Base-by-base conservation (phyloP, 1,140 invertebrate genomes). In the Homarus americanus region DNA sequence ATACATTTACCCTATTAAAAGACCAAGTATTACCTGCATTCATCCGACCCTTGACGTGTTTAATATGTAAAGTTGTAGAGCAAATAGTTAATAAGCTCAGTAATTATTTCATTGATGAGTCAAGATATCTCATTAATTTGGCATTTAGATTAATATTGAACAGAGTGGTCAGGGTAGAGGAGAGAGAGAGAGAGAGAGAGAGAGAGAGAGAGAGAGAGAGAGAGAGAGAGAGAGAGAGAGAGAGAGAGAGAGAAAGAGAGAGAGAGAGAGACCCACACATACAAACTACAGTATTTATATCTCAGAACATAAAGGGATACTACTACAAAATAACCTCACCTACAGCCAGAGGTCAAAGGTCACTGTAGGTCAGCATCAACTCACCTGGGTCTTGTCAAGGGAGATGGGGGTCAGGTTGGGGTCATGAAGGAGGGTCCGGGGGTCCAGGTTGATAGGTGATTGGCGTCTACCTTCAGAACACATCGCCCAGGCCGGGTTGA, bases 401-500 rank as follows among this genome's bases (percentile, higher is more conserved):
- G 97, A 96, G 92, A 99, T 95, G 73, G 96, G 96, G 93, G 97
- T 96, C 85, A 99, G 96, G 95, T 97, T 97, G 4, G 98, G 98
- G 95, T 99, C 98, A 94, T 97, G 99, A 38, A 99, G 96, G 75
- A 99, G 95, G 93, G 97, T 97, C 91, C 97, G 96, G 9, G 98
- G 98, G 93, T 99, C 97, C 85, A 99, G 97, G 95, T 99, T 97
- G 93, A 99, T 98, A 28, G 98, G 98, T 83, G 98, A 99, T 94
- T 99, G 98, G 88, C 98, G 95, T 85, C 97, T 95, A 34, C 98
- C 98, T 94, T 98, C 97, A 93, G 96, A 97, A 95, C 98, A 99
- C 95, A 99, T 96, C 93, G 96, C 97, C 98, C 98, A 99, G 94
- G 99, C 97, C 0, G 97, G 97, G 95, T 99, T 99, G 94, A 99